phyloP scores from a whole-genome alignment of 2,797 vertebrate species.

The Philypnodon macrostomus region DNA sequence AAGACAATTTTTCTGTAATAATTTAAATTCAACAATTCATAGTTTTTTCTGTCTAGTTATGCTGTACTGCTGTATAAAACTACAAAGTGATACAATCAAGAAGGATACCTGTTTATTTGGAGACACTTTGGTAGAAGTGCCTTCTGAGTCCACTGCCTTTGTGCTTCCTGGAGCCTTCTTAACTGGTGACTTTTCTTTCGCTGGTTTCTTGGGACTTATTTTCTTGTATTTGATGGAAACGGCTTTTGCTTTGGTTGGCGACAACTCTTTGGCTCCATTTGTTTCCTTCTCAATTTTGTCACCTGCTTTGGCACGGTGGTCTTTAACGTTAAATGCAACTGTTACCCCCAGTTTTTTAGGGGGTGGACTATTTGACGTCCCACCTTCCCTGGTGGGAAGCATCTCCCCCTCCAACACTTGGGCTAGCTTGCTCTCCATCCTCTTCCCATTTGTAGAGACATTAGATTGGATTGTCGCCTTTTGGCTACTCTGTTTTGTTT shows the following conservation, averaged over 20 bases:
- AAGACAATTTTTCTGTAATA: too few relatives aligned
- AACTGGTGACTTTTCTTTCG: constrained; percentile 59
- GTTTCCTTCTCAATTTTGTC: constrained; percentile 65
- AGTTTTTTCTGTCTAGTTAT: background rate
- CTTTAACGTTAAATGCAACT: constrained; percentile 64
- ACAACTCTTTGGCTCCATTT: constrained; percentile 75
- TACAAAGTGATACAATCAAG: background rate
- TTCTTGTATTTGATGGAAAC: constrained; percentile 68
- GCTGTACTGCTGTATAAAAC: background rate
- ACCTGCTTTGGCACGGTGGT: constrained; percentile 48
- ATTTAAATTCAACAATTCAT: too few relatives aligned
- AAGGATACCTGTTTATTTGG: constrained; percentile 74
- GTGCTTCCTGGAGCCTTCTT: constrained; percentile 53
- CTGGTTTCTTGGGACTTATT: constrained; percentile 59
- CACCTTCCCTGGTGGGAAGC: constrained; percentile 58
- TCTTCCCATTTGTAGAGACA: constrained; percentile 60
- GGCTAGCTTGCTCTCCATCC: constrained; percentile 67
- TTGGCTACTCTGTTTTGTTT: constrained; percentile 50
- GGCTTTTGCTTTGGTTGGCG: constrained; percentile 67
- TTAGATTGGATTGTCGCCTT: constrained; percentile 54
- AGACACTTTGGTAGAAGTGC: constrained; percentile 46
- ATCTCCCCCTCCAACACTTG: constrained; percentile 69
- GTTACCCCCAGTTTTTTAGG: constrained; percentile 66
- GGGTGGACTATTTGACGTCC: constrained; percentile 38
- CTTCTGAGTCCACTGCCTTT: constrained; percentile 66